phyloP scores from a whole-genome alignment of 2,797 vertebrate genomes.

The Eutrigla gurnardus region DNA sequence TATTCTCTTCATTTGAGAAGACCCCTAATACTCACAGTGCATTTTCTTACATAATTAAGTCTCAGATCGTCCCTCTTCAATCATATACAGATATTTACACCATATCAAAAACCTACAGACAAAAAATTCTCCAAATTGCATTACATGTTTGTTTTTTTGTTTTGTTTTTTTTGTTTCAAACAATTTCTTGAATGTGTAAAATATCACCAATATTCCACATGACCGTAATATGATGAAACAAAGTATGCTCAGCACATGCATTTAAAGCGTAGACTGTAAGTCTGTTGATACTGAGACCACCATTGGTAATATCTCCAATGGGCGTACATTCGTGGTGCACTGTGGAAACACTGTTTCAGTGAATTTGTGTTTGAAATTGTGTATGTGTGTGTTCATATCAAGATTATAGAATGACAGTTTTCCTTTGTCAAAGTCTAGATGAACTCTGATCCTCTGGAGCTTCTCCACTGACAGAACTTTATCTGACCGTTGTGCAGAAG shows the following conservation, averaged over 20 bases:
- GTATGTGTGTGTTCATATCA: not conserved
- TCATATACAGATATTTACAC: not conserved
- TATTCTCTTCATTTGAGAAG: too few species aligned
- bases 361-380: not conserved
- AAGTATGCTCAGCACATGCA: too few species aligned
- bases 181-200: not conserved
- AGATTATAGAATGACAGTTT: not conserved
- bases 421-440: not conserved
- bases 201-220: not conserved
- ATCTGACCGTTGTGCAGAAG: not conserved
- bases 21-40: not conserved
- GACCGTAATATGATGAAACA: too few species aligned
- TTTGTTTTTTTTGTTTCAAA: too few species aligned
- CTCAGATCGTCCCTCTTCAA: not conserved
- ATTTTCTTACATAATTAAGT: not conserved
- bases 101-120: not conserved
- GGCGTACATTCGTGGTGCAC: rapidly evolving
- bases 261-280: not conserved
- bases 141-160: too few species aligned
- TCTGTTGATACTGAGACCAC: not conserved
- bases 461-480: not conserved
- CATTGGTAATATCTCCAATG: not conserved
- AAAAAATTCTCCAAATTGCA: too few species aligned
- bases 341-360: not conserved
- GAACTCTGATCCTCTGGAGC: constrained; percentile 27